Evolutionary conservation across 2,888 invertebrate species (phyloP).

Genomic region (Strigamia maritima): DNA sequence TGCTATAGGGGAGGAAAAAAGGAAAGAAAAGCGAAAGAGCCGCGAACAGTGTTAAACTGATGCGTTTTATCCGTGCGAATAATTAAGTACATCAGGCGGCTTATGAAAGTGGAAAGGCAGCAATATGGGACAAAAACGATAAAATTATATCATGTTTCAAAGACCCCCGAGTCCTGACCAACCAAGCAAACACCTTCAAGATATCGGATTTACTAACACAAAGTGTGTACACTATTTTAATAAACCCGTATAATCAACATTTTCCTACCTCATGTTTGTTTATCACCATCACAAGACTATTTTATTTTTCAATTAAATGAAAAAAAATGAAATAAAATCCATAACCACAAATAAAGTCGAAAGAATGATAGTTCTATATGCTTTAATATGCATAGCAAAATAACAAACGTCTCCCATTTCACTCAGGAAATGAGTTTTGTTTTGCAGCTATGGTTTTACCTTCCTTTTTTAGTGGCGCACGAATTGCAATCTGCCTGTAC

Average conservation of each 20-base stretch:
- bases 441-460: neutral
- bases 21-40: conserved; percentile 3
- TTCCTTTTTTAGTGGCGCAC: neutral
- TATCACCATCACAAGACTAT: too few species aligned
- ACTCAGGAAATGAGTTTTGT: conserved; percentile 5
- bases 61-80: conserved; percentile 28
- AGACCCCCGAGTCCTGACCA: neutral
- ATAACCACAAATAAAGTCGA: too few species aligned
- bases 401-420: neutral
- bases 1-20: neutral
- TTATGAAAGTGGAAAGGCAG: neutral
- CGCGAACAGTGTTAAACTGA: conserved; percentile 11
- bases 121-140: neutral
- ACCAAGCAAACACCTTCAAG: neutral
- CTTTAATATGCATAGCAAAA: neutral
- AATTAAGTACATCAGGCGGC: neutral
- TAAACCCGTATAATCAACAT: too few species aligned
- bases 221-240: too few species aligned
- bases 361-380: neutral
- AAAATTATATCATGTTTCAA: conserved; percentile 5
- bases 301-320: too few species aligned
- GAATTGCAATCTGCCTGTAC: neutral
- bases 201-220: neutral
- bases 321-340: too few species aligned
- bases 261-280: too few species aligned